These are phyloP conservation scores for Portunus trituberculatus DNA, from an alignment of 1,140 invertebrate species.

Conservation along the genomic window DNA sequence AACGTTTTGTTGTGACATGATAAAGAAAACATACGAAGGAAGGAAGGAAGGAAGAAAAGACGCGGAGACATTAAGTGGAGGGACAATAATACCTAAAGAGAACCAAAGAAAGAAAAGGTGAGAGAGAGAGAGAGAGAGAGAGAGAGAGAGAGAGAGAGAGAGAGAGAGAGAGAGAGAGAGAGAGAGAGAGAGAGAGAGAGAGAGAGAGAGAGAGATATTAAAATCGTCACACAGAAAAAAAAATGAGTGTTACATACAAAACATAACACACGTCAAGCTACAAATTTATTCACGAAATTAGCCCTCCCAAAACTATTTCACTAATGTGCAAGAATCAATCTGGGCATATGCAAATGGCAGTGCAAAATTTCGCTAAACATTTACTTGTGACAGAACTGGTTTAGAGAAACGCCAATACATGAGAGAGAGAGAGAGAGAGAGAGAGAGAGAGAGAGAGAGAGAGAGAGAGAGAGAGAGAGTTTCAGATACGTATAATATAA, in stretches of 20 bases:
- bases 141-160: slow-evolving; percentile 20
- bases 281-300: slow-evolving; percentile 27
- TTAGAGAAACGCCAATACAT: not conserved
- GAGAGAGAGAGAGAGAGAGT: not conserved
- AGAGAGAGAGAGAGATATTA: not conserved
- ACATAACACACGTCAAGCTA: slow-evolving; percentile 40
- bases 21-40: not conserved
- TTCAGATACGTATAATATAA: not conserved
- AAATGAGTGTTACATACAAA: not conserved
- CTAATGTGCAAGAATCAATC: slow-evolving; percentile 45
- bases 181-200: not conserved
- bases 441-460: not conserved
- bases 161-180: slow-evolving; percentile 7
- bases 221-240: not conserved
- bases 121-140: not conserved
- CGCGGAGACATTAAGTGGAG: not conserved
- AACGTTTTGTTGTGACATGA: no score
- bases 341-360: not conserved
- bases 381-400: not conserved
- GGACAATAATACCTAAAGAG: not conserved
- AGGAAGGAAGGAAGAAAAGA: not conserved
- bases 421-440: not conserved
- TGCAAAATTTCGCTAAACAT: slow-evolving; percentile 24
- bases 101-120: not conserved
- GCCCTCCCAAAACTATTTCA: slow-evolving; percentile 38